Conservation (phyloP, 2,888 invertebrate species). For the Melinaea menophilus region DNA sequence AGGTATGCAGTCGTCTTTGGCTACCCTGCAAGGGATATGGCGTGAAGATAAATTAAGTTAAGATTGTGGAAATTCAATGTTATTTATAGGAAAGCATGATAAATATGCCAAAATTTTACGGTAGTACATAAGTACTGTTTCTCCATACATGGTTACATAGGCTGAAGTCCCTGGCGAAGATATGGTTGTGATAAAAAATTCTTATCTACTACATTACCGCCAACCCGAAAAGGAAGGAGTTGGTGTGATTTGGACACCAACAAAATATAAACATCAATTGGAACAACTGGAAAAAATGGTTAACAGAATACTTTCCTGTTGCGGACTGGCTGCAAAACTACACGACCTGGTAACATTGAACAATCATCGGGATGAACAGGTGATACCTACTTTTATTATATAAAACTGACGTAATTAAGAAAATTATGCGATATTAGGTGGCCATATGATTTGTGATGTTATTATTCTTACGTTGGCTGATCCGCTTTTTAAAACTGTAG, state of each 20-base stretch:
- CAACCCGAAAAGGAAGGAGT: constrained; percentile 14
- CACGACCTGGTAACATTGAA: not conserved
- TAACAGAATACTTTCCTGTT: not conserved
- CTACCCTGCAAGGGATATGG: no score
- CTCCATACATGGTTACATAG: constrained; percentile 19
- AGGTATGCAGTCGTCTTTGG: no score
- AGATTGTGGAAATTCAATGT: not conserved
- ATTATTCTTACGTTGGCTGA: constrained; percentile 22
- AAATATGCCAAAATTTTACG: constrained; percentile 15
- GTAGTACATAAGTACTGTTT: constrained; percentile 15
- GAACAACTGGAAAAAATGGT: constrained; percentile 13
- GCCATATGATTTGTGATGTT: constrained; percentile 21
- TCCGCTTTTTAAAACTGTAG: constrained; percentile 21
- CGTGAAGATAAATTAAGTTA: no score
- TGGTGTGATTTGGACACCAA: constrained; percentile 18
- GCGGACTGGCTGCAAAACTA: not conserved
- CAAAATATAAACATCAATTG: constrained; percentile 17
- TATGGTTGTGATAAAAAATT: constrained; percentile 19
- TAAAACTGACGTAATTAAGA: not conserved
- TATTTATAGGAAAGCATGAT: constrained; percentile 12
- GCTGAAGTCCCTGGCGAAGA: constrained; percentile 22
- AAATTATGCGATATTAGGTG: constrained; percentile 12
- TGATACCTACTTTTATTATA: not conserved
- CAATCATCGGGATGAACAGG: not conserved
- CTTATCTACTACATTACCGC: constrained; percentile 23